phyloP scores from a whole-genome alignment of 2,113 vertebrate genomes.

The Stegostoma tigrinum region DNA sequence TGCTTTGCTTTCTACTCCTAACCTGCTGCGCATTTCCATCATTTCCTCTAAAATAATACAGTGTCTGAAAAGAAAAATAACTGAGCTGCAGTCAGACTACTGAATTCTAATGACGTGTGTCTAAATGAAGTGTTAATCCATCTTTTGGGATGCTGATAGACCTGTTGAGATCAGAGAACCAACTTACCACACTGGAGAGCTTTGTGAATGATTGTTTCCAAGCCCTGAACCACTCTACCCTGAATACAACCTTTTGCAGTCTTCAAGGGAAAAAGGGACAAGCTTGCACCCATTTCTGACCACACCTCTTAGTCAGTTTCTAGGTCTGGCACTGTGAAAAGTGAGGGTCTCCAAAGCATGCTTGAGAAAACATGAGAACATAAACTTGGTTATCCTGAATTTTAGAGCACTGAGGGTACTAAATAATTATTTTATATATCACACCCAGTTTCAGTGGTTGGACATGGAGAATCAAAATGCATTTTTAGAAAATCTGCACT shows the following conservation, averaged over 20 bases:
- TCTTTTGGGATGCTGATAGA: neutral
- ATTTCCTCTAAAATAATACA: neutral
- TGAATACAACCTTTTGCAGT: neutral
- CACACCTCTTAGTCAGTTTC: neutral
- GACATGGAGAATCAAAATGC: neutral
- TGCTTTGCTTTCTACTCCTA: neutral
- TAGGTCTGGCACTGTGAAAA: neutral
- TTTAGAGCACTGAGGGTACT: neutral
- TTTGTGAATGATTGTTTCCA: neutral
- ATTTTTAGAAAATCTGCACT: neutral
- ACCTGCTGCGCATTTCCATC: neutral
- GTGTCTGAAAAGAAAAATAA: neutral
- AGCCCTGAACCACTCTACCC: neutral
- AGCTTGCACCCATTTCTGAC: neutral
- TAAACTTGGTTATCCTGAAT: neutral
- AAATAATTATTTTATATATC: neutral
- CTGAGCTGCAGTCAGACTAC: neutral
- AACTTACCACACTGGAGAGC: neutral
- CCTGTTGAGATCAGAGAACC: neutral
- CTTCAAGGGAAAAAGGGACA: neutral
- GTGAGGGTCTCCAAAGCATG: neutral
- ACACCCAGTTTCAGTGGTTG: neutral
- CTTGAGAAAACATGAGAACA: neutral
- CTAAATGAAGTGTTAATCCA: neutral
- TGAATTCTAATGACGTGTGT: neutral